Base-by-base conservation (phyloP, 2,113 vertebrate species). In the Glaucidium brasilianum region DNA sequence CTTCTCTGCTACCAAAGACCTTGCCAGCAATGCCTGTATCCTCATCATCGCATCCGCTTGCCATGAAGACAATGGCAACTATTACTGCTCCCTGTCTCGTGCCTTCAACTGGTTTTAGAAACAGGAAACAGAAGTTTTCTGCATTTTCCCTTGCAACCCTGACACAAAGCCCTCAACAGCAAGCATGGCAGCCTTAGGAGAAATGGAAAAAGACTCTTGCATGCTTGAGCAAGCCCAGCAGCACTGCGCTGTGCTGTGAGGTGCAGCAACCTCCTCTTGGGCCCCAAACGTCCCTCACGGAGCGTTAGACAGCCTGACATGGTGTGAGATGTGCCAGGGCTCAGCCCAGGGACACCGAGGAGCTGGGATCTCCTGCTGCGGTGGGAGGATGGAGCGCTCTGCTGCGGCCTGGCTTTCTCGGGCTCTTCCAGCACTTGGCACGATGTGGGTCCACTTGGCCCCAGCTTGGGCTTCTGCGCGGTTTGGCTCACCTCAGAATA, bases 1-100 rank as follows among this genome's bases (percentile, higher is more conserved):
- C 66, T 97, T 97, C 94, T 97, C 96, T 9, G 97, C 95, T 30
- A 67, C 47, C 80, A 97, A 97, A 23, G 93, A 97, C 81, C 66
- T 93, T 0, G 30, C 64, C 71, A 79, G 69, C 66, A 97, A 97
- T 0, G 14, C 97, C 95, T 97, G 97, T 73, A 91, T 96, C 91
- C 96, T 97, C 81, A 76, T 66, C 82, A 97, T 97, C 3, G 0
- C 85, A 0, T 45, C 78, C 0, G 37, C 43, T 68, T 3, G 41
- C 66, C 63, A 83, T 5, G 94, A 97, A 0, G 97, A 97, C 88
- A 77, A 68, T 0, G 97, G 87, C 76, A 94, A 8, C 20, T 97
- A 97, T 5, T 97, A 94, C 90, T 97, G 97, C 18, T 69, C 93
- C 15, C 55, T 97, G 47, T 11, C 26, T 5, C 8, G 0, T 1